Evolutionary conservation across 2,113 vertebrate species (phyloP), one percentile per base, ranked within the genome.

Genomic region (Arvicanthis niloticus): DNA sequence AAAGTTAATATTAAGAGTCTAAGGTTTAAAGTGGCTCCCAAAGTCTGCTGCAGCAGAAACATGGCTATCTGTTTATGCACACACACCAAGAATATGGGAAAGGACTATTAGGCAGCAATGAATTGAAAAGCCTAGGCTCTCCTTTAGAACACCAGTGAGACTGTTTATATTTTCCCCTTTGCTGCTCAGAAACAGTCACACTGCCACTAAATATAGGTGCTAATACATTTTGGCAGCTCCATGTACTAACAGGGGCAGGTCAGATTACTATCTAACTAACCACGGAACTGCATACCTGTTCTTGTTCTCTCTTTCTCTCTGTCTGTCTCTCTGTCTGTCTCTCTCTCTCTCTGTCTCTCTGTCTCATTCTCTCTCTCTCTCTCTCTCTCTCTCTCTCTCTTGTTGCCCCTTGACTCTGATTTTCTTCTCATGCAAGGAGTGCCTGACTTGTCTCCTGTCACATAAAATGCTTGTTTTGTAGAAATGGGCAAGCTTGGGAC

Each of bases 21-120:
- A 77, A 92, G 94, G 97, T 89, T 96, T 94, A 97, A 97, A 93
- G 82, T 80, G 97, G 96, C 93, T 87, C 82, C 97, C 62, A 90
- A 97, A 97, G 81, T 96, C 7, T 19, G 97, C 89, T 34, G 22
- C 97, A 7, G 24, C 40, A 58, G 88, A 87, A 94, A 88, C 96
- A 53, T 91, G 58, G 51, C 68, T 89, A 92, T 70, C 11, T 89
- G 42, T 76, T 96, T 86, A 88, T 60, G 40, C 40, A 53, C 21
- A 40, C n/a, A 40, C 34, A 5, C 34, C 26, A 76, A 82, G 45
- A 82, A 62, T 37, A 48, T 60, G 65, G 94, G 92, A 82, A 85
- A 92, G 65, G 81, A 73, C 40, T 97, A 85, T 91, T 31, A 77
- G 34, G 88, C 81, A 82, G 42, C 58, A 40, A 72, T 88, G 81